These are phyloP conservation scores for Scalopus aquaticus DNA, from an alignment of 2,113 vertebrate species.

Conservation along the genomic window DNA sequence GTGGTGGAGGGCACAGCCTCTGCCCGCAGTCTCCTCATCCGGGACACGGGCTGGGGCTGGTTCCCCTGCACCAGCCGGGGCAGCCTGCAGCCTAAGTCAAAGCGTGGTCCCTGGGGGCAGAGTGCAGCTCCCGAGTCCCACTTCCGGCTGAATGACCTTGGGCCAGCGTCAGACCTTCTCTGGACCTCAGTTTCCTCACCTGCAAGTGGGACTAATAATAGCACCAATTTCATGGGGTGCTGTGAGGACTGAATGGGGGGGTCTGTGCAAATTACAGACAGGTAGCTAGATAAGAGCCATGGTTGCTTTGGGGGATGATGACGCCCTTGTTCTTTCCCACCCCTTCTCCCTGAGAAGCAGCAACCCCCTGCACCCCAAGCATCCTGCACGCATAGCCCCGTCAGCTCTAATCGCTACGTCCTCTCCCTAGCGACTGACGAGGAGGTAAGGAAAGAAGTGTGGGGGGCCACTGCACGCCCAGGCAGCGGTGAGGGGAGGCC, in stretches of 20 bases:
- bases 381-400: background rate
- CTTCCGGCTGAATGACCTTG: background rate
- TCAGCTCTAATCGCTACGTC: background rate
- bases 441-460: no score
- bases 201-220: background rate
- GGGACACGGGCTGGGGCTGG: no score
- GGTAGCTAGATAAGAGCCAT: background rate
- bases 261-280: background rate
- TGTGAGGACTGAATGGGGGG: background rate
- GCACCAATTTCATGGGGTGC: background rate
- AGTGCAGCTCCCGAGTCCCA: rapidly evolving
- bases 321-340: background rate
- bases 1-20: no score
- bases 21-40: no score
- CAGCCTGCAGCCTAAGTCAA: no score
- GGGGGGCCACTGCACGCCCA: no score
- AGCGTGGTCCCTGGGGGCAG: no score
- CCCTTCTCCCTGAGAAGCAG: background rate
- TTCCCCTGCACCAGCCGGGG: rapidly evolving
- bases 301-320: no score
- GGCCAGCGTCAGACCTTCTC: background rate
- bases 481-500: background rate
- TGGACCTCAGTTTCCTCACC: background rate
- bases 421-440: background rate
- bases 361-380: rapidly evolving